These are phyloP conservation scores for Microctenopoma steveboyesi DNA, from an alignment of 2,797 vertebrate species.

Conservation along the genomic window DNA sequence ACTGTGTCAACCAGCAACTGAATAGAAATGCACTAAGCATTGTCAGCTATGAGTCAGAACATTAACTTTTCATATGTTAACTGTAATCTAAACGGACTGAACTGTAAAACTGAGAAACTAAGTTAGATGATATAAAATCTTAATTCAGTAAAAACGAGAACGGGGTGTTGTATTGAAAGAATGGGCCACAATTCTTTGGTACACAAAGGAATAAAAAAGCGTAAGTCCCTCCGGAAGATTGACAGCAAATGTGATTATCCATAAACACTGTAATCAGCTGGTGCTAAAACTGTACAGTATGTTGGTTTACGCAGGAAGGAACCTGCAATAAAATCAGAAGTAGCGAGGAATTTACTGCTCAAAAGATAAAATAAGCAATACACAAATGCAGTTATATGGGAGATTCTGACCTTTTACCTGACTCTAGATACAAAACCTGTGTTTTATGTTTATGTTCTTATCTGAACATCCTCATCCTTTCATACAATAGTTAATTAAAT, in stretches of 20 bases:
- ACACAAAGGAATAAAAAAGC: constrained; percentile 44
- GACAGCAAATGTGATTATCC: constrained; percentile 55
- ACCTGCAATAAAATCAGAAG: constrained; percentile 21
- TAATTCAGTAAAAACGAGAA: not conserved
- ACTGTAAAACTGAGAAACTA: constrained; percentile 1
- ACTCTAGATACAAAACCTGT: not conserved
- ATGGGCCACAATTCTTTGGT: constrained; percentile 55
- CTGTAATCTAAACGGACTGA: not conserved
- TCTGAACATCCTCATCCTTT: no score
- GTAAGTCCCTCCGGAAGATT: constrained; percentile 47
- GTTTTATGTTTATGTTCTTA: no score
- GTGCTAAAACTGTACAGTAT: constrained; percentile 28
- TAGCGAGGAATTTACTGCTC: constrained; percentile 22
- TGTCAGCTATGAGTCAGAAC: not conserved
- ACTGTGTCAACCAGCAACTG: not conserved
- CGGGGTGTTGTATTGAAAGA: constrained; percentile 33
- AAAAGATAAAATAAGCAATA: not conserved
- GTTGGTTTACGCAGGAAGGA: constrained; percentile 13
- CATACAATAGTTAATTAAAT: no score
- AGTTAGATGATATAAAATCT: constrained; percentile 30
- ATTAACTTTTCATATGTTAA: not conserved
- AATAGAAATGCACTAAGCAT: not conserved
- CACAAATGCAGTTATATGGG: not conserved
- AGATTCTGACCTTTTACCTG: constrained; percentile 6
- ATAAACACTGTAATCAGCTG: constrained; percentile 44